Evolutionary conservation across 2,888 invertebrate genomes (phyloP).

Genomic region (Gandaritis pyraliata): DNA sequence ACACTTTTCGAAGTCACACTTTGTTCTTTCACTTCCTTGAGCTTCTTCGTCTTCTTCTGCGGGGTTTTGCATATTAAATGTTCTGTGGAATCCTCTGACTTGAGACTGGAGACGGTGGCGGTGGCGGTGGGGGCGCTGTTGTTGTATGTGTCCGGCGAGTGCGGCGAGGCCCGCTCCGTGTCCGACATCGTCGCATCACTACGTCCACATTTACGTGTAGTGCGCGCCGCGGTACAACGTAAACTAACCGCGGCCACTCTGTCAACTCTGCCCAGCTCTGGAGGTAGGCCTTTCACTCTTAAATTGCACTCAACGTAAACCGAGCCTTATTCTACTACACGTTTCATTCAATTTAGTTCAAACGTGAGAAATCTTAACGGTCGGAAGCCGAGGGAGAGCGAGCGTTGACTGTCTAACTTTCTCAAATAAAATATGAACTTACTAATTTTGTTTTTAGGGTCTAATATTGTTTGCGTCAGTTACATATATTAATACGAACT

Average conservation of each 20-base stretch:
- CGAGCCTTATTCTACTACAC: background rate
- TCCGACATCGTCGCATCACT: slow-evolving; percentile 48
- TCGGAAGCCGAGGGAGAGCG: slow-evolving; percentile 12
- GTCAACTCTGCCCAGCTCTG: slow-evolving; percentile 8
- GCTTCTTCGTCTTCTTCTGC: slow-evolving; percentile 59
- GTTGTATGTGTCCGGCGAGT: slow-evolving; percentile 48
- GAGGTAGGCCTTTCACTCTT: slow-evolving; percentile 21
- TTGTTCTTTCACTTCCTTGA: slow-evolving; percentile 57
- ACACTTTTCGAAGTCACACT: slow-evolving; percentile 76
- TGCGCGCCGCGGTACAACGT: slow-evolving; percentile 11
- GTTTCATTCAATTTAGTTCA: background rate
- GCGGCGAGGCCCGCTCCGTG: slow-evolving; percentile 45
- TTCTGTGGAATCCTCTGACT: slow-evolving; percentile 83
- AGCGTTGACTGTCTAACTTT: slow-evolving; percentile 1
- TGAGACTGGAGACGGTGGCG: slow-evolving; percentile 77
- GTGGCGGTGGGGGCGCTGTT: slow-evolving; percentile 65
- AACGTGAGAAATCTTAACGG: background rate
- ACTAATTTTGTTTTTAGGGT: background rate
- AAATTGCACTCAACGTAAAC: background rate
- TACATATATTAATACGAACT: slow-evolving; percentile 1
- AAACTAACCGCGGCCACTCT: slow-evolving; percentile 19
- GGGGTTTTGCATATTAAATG: slow-evolving; percentile 84
- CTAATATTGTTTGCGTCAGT: background rate
- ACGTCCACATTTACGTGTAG: slow-evolving; percentile 36
- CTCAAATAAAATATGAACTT: background rate